These are phyloP conservation scores for Nipponacmea schrenckii DNA, from an alignment of 2,888 invertebrate species.

Conservation along the genomic window DNA sequence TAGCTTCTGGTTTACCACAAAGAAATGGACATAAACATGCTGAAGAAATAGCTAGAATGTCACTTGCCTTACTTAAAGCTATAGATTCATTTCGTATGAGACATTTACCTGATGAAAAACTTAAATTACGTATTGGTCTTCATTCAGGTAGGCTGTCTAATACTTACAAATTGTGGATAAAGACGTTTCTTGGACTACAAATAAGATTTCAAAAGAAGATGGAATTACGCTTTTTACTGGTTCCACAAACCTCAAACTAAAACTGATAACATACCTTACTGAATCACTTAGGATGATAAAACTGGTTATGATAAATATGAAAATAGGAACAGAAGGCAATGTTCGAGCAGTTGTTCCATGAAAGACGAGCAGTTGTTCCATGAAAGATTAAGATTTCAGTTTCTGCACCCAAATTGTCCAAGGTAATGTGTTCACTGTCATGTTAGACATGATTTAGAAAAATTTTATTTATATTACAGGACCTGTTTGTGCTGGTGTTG, in stretches of 20 bases:
- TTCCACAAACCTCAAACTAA: not conserved
- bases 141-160: constrained; percentile 42
- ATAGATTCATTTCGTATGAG: constrained; percentile 42
- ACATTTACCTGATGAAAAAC: constrained; percentile 38
- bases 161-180: not conserved
- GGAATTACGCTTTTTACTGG: too few relatives aligned
- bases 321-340: too few relatives aligned
- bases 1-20: constrained; percentile 44
- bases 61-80: constrained; percentile 38
- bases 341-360: too few relatives aligned
- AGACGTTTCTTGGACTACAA: not conserved
- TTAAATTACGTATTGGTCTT: constrained; percentile 46
- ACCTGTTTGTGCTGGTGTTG: constrained; percentile 29
- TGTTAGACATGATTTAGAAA: too few relatives aligned
- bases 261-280: not conserved
- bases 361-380: too few relatives aligned
- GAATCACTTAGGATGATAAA: constrained; percentile 16
- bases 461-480: constrained; percentile 15
- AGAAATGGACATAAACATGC: constrained; percentile 40
- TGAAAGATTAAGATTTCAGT: too few relatives aligned
- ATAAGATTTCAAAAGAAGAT: not conserved
- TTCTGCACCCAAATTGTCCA: too few relatives aligned
- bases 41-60: constrained; percentile 40
- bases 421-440: too few relatives aligned
- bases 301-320: constrained; percentile 23